Evolutionary conservation across 2,797 vertebrate genomes (phyloP).

Genomic region (Pseudocheirus occidentalis): DNA sequence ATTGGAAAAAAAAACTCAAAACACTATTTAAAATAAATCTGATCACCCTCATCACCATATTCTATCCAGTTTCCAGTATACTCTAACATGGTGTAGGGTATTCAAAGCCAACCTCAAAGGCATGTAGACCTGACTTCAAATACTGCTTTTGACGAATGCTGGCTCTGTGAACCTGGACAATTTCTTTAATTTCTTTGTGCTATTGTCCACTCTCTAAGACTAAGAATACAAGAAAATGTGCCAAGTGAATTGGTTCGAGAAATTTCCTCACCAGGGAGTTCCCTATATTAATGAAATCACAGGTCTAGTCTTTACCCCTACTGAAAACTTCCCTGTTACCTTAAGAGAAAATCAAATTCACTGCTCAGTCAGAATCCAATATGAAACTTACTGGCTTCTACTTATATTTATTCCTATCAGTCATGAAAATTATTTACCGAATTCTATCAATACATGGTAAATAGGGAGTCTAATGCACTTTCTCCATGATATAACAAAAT

Average conservation of each 20-base stretch:
- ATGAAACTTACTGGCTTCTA: neutral
- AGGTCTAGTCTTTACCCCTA: neutral
- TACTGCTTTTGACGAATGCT: neutral
- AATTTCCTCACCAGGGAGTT: neutral
- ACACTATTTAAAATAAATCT: neutral
- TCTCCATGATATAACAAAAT: neutral
- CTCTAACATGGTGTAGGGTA: neutral
- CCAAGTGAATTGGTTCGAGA: neutral
- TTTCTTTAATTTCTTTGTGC: neutral
- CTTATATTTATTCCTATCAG: neutral
- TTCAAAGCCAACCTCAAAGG: neutral
- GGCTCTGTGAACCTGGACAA: neutral
- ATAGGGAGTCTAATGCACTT: neutral
- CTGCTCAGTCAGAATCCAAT: neutral
- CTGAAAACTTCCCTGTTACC: neutral
- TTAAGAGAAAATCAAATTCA: neutral
- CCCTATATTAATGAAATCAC: neutral
- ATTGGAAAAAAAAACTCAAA: neutral
- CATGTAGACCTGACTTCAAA: neutral
- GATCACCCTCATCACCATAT: neutral
- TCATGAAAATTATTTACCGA: neutral
- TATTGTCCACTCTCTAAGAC: neutral
- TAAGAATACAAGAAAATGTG: neutral
- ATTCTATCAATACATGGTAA: neutral
- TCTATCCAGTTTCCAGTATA: neutral